Evolutionary conservation across 2,113 vertebrate genomes (phyloP).

Genomic region (Ciconia maguari): DNA sequence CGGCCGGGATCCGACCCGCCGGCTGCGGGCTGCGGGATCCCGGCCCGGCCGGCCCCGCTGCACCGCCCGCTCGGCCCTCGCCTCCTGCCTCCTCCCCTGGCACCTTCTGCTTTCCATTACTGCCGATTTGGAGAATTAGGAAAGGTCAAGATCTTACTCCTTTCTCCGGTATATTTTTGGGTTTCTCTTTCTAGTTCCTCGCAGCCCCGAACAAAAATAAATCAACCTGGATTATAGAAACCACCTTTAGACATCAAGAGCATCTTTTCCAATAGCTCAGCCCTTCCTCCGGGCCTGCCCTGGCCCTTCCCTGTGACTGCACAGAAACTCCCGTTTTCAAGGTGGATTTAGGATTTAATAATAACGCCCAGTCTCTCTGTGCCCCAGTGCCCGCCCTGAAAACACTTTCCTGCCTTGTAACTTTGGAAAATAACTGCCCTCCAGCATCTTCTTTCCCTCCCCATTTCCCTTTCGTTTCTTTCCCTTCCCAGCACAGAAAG

Average conservation of each 20-base stretch:
- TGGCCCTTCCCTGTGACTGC: not conserved
- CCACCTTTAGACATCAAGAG: not conserved
- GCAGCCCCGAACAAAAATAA: slow-evolving; percentile 17
- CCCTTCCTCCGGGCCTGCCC: not conserved
- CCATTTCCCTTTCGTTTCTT: not conserved
- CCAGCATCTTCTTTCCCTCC: not conserved
- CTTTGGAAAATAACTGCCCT: not conserved
- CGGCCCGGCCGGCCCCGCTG: not conserved
- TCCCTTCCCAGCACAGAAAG: not conserved
- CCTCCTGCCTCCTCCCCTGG: not conserved
- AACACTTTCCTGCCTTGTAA: not conserved
- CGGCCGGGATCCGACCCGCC: not conserved
- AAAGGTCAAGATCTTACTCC: slow-evolving; percentile 48
- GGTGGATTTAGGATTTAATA: slow-evolving; percentile 51
- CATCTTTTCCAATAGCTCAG: not conserved
- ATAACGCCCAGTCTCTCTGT: not conserved
- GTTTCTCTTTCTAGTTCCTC: slow-evolving; percentile 46
- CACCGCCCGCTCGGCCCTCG: not conserved
- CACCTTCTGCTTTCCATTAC: slow-evolving; percentile 57
- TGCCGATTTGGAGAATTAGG: slow-evolving; percentile 49
- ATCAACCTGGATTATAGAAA: slow-evolving; percentile 37
- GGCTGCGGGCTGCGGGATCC: not conserved
- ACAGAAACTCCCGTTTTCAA: not conserved
- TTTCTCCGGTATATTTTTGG: slow-evolving; percentile 11
- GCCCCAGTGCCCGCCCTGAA: not conserved